These are phyloP conservation scores for Drosophila subobscura DNA, from an alignment of 1,140 invertebrate genomes.

Conservation along the genomic window DNA sequence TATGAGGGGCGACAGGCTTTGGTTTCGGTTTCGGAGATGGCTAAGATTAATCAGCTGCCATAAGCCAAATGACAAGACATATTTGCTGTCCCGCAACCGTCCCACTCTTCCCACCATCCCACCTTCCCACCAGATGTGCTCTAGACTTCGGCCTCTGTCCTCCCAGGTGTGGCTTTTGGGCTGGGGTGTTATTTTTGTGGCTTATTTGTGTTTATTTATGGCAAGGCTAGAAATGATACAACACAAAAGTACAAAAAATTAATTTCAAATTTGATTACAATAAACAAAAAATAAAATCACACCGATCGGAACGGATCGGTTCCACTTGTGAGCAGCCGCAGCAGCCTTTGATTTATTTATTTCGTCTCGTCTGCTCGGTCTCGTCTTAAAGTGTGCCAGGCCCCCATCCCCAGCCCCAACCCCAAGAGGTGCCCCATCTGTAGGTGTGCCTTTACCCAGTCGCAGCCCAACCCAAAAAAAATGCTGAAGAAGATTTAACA, in stretches of 20 bases:
- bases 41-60: constrained; percentile 81
- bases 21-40: constrained; percentile 62
- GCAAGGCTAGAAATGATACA: constrained; percentile 49
- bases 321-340: constrained; percentile 55
- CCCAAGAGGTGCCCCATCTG: background rate
- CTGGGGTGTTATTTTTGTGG: constrained; percentile 65
- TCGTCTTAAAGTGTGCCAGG: constrained; percentile 46
- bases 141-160: constrained; percentile 8
- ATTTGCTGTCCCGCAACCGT: constrained; percentile 36
- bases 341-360: constrained; percentile 52
- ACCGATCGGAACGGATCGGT: constrained; percentile 19
- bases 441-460: constrained; percentile 41
- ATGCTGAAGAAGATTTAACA: constrained; percentile 40
- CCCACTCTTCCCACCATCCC: background rate
- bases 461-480: constrained; percentile 60
- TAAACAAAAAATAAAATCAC: constrained; percentile 66
- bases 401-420: background rate
- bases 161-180: too few relatives aligned
- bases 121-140: constrained; percentile 24
- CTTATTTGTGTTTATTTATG: constrained; percentile 72
- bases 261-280: constrained; percentile 79
- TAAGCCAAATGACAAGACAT: constrained; percentile 79
- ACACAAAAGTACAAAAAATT: constrained; percentile 61
- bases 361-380: constrained; percentile 12
- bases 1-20: constrained; percentile 72